phyloP scores from a whole-genome alignment of 1,140 invertebrate species.

The Heterodera carotae region DNA sequence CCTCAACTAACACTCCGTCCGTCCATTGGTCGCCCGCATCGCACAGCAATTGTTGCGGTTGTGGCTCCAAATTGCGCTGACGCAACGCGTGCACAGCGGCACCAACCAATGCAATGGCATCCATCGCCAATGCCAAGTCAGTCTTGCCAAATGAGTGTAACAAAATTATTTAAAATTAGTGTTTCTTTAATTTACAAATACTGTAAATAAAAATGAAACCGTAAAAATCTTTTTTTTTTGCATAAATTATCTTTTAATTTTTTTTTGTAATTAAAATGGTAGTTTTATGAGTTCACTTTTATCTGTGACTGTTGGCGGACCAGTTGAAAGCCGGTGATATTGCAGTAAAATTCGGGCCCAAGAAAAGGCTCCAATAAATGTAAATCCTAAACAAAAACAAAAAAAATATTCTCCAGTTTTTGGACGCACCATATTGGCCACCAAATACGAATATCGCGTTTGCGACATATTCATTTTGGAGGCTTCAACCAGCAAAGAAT shows the following conservation, averaged over 20 bases:
- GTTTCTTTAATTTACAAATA: too few species aligned
- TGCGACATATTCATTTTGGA: slow-evolving; percentile 60
- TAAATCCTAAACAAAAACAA: slow-evolving; percentile 49
- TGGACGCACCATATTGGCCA: slow-evolving; percentile 55
- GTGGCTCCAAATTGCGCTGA: slow-evolving; percentile 29
- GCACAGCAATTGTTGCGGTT: slow-evolving; percentile 53
- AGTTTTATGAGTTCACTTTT: slow-evolving; percentile 42
- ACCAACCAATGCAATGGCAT: slow-evolving; percentile 60
- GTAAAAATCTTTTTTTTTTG: neutral
- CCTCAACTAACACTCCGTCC: slow-evolving; percentile 54
- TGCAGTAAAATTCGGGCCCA: slow-evolving; percentile 54
- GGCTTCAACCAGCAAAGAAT: slow-evolving; percentile 54
- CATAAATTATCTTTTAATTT: too few species aligned
- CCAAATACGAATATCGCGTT: slow-evolving; percentile 56
- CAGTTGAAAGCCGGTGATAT: slow-evolving; percentile 62
- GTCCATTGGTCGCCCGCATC: slow-evolving; percentile 58
- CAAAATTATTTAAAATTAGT: too few species aligned
- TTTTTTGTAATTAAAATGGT: too few species aligned
- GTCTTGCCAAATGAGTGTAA: slow-evolving; percentile 43
- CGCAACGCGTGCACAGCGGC: slow-evolving; percentile 39
- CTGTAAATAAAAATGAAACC: slow-evolving; percentile 14
- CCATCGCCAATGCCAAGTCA: slow-evolving; percentile 56
- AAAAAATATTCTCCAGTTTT: neutral
- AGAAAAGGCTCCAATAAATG: slow-evolving; percentile 59
- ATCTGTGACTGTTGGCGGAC: slow-evolving; percentile 54